Evolutionary conservation across 2,797 vertebrate species (phyloP).

Genomic region (Champsocephalus esox): DNA sequence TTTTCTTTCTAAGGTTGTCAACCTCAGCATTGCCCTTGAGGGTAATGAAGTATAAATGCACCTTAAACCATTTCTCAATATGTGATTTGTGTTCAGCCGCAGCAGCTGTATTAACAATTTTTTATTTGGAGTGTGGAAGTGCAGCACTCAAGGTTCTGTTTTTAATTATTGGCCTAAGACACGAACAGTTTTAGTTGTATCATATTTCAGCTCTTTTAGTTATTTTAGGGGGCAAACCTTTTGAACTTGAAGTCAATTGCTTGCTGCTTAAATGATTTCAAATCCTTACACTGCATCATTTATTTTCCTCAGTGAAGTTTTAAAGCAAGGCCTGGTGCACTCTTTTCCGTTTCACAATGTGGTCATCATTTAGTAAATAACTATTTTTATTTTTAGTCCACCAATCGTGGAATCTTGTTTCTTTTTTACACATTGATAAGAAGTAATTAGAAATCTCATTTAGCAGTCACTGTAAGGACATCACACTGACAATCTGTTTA

Average conservation of each 20-base stretch:
- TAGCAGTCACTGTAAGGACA: background rate
- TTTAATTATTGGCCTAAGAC: background rate
- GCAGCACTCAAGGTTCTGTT: background rate
- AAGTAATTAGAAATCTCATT: slow-evolving; percentile 2
- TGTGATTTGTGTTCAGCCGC: slow-evolving; percentile 17
- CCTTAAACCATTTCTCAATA: background rate
- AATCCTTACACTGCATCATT: background rate
- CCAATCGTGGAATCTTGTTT: background rate
- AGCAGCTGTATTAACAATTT: slow-evolving; percentile 10
- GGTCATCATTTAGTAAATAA: background rate
- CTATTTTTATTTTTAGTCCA: slow-evolving; percentile 1
- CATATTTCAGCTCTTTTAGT: slow-evolving; percentile 1
- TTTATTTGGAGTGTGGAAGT: slow-evolving; percentile 8
- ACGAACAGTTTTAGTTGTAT: background rate
- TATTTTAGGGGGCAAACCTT: background rate
- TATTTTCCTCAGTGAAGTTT: background rate
- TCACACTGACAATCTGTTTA: slow-evolving; percentile 18
- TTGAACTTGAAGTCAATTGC: slow-evolving; percentile 14
- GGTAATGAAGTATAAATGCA: slow-evolving; percentile 6
- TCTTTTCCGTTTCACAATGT: background rate
- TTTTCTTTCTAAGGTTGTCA: slow-evolving; percentile 9
- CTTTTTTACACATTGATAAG: background rate
- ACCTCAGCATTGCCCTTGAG: slow-evolving; percentile 3
- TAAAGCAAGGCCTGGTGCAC: background rate
- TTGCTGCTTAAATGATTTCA: slow-evolving; percentile 13